Evolutionary conservation across 2,797 vertebrate species (phyloP).

Genomic region (Anguilla anguilla): DNA sequence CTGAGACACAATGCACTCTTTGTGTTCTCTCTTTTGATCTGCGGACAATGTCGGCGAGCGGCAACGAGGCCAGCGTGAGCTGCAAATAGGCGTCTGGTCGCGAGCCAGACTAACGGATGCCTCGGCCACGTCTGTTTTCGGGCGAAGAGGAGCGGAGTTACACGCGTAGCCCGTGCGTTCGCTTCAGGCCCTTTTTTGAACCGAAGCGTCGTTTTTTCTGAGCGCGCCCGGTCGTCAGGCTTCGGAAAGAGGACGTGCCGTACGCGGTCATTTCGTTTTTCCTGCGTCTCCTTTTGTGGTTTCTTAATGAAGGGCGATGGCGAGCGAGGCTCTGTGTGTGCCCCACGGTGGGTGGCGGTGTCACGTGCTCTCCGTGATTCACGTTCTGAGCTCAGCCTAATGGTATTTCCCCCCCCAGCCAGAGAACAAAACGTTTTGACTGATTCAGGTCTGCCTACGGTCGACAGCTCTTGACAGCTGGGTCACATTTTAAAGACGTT

Average conservation of each 20-base stretch:
- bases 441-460: background rate
- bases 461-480: background rate
- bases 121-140: background rate
- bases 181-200: background rate
- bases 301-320: background rate
- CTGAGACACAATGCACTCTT: constrained; percentile 11
- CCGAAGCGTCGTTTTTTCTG: background rate
- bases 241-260: background rate
- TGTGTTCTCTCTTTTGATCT: background rate
- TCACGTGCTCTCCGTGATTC: background rate
- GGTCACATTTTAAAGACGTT: background rate
- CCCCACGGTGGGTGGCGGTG: background rate
- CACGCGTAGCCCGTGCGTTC: background rate
- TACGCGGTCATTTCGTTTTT: background rate
- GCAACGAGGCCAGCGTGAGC: background rate
- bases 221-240: background rate
- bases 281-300: constrained; percentile 6
- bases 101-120: constrained; percentile 4
- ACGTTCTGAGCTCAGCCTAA: background rate
- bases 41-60: constrained; percentile 5
- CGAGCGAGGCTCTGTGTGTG: background rate
- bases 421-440: constrained; percentile 2
- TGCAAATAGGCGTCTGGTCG: constrained; percentile 3
- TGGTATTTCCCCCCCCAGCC: background rate
- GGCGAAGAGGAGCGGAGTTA: background rate